Conservation (phyloP, 2,113 vertebrate genomes). For the Eublepharis macularius region DNA sequence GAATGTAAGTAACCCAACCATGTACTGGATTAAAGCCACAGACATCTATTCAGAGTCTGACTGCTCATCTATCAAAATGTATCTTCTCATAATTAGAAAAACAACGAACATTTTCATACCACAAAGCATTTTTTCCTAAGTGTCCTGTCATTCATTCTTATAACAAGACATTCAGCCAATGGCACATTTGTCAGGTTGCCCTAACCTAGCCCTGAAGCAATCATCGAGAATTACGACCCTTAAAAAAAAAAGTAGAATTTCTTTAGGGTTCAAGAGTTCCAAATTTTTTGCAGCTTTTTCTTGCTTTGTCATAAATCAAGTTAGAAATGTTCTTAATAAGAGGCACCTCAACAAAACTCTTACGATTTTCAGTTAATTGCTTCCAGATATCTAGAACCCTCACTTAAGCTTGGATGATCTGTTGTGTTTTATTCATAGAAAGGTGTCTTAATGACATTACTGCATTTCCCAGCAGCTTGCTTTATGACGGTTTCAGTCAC, state of each 20-base stretch:
- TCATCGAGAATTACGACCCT: not conserved
- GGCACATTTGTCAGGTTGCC: conserved; percentile 3
- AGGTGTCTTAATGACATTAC: too few relatives aligned
- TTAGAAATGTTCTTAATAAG: not conserved
- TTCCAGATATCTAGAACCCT: not conserved
- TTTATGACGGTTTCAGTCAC: too few relatives aligned
- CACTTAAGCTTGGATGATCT: too few relatives aligned
- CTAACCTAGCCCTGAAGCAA: conserved; percentile 35
- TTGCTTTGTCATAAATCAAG: too few relatives aligned
- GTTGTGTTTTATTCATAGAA: too few relatives aligned
- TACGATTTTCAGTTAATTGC: not conserved
- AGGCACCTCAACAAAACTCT: not conserved
- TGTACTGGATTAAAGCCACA: not conserved
- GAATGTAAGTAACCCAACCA: not conserved
- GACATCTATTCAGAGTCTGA: not conserved
- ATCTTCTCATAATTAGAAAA: not conserved
- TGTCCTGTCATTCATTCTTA: not conserved
- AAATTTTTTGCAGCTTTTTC: not conserved
- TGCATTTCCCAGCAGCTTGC: too few relatives aligned
- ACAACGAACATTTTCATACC: not conserved
- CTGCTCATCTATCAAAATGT: not conserved
- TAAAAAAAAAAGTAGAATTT: too few relatives aligned
- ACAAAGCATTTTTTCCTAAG: conserved; percentile 22
- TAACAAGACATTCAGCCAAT: not conserved
- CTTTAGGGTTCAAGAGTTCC: not conserved